Conservation (phyloP, 2,888 invertebrate genomes). For the Drosophila parthenogenetica region DNA sequence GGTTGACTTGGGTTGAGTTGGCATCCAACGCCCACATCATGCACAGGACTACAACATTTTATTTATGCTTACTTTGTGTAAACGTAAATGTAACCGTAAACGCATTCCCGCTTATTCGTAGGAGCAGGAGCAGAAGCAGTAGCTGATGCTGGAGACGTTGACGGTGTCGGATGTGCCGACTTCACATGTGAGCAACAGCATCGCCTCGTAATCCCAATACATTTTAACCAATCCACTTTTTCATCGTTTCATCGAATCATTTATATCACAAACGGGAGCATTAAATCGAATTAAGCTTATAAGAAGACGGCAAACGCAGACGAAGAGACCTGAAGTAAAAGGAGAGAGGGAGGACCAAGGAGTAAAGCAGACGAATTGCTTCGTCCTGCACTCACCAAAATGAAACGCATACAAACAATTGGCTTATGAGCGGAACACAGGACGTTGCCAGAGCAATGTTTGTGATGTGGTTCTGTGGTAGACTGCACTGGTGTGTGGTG, state of each 20-base stretch:
- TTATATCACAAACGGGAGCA: slow-evolving; percentile 82
- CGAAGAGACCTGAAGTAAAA: not conserved
- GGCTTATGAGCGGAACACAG: slow-evolving; percentile 75
- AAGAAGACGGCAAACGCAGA: slow-evolving; percentile 55
- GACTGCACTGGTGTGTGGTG: slow-evolving; percentile 7
- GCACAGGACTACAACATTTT: slow-evolving; percentile 59
- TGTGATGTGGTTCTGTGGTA: slow-evolving; percentile 49
- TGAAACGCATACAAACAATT: slow-evolving; percentile 76
- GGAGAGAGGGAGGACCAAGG: not conserved
- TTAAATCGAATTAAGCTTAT: slow-evolving; percentile 83
- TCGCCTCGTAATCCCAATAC: slow-evolving; percentile 78
- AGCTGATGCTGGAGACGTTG: not conserved
- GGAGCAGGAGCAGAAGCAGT: slow-evolving; percentile 10
- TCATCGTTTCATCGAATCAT: slow-evolving; percentile 81
- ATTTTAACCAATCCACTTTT: slow-evolving; percentile 82
- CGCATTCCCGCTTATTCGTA: slow-evolving; percentile 62
- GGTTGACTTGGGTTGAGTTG: slow-evolving; percentile 9
- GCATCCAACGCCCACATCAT: slow-evolving; percentile 37
- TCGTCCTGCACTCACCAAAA: slow-evolving; percentile 74
- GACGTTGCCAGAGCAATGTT: slow-evolving; percentile 42
- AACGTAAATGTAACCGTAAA: slow-evolving; percentile 69
- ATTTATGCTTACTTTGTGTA: slow-evolving; percentile 81
- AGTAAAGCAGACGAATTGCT: slow-evolving; percentile 57
- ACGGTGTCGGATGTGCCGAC: not conserved
- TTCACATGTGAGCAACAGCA: slow-evolving; percentile 46